Evolutionary conservation across 1,140 invertebrate genomes (phyloP).

Genomic region (Cherax destructor): DNA sequence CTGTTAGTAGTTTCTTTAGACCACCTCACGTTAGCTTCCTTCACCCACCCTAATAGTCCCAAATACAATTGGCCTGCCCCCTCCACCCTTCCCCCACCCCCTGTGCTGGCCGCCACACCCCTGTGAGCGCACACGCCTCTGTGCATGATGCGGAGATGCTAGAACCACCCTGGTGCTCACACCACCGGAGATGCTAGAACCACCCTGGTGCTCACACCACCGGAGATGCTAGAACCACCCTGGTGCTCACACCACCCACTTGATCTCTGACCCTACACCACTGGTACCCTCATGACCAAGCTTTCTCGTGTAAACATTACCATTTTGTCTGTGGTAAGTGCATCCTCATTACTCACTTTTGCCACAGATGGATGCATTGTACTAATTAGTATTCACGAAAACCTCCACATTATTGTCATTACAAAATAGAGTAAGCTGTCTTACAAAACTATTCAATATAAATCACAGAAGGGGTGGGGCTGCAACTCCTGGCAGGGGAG

Average conservation of each 20-base stretch:
- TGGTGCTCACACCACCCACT: slow-evolving; percentile 39
- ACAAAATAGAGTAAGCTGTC: too few species aligned
- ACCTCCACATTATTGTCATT: neutral
- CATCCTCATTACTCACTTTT: slow-evolving; percentile 11
- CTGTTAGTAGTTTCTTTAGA: slow-evolving; percentile 5
- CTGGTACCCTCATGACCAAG: slow-evolving; percentile 35
- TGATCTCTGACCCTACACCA: slow-evolving; percentile 47
- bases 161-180: slow-evolving; percentile 44
- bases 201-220: slow-evolving; percentile 40
- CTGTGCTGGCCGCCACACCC: slow-evolving; percentile 66
- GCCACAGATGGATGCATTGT: slow-evolving; percentile 22
- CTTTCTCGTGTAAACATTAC: slow-evolving; percentile 16
- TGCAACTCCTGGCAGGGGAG: too few species aligned
- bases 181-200: slow-evolving; percentile 48
- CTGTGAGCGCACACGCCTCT: slow-evolving; percentile 63
- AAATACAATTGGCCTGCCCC: slow-evolving; percentile 10
- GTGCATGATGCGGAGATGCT: slow-evolving; percentile 67
- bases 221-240: slow-evolving; percentile 34
- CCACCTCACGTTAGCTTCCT: slow-evolving; percentile 1
- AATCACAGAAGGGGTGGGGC: too few species aligned
- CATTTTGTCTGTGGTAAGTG: slow-evolving; percentile 31
- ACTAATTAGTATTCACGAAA: slow-evolving; percentile 15
- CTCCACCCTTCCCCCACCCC: slow-evolving; percentile 8
- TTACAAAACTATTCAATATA: too few species aligned
- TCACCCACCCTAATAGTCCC: neutral